Percentiles rank a stretch among this genome's conserved stretches.
Evolutionary conservation across 2,113 vertebrate species (phyloP).

Genomic region (Prunella himalayana): DNA sequence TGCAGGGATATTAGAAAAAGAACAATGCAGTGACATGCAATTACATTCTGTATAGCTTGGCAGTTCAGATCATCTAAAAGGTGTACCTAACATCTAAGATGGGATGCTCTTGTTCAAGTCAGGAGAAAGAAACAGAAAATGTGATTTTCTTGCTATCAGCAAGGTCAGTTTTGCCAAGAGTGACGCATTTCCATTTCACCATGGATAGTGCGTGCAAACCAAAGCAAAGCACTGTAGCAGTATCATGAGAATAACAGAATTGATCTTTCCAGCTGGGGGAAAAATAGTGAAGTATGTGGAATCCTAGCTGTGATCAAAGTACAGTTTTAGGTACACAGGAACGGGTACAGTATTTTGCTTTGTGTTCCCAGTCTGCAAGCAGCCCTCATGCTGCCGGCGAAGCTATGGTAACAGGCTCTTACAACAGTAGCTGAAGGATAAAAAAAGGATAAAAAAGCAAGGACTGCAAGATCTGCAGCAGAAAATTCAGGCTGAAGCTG

Average conservation of each 20-base stretch:
- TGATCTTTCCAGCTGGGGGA: neutral
- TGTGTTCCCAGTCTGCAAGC: neutral
- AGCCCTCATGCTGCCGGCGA: neutral
- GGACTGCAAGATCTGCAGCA: neutral
- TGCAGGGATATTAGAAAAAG: neutral
- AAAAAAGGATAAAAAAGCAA: neutral
- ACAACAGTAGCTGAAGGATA: neutral
- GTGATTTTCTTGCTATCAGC: neutral
- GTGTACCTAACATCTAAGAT: neutral
- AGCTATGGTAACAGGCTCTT: neutral
- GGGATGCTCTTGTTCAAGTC: neutral
- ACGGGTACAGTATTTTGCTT: neutral
- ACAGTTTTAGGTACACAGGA: neutral
- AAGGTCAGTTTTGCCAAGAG: neutral
- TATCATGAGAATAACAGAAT: neutral
- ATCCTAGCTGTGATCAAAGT: neutral
- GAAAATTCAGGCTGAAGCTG: neutral
- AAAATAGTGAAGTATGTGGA: neutral
- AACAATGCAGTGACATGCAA: neutral
- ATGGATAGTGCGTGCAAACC: rapidly evolving
- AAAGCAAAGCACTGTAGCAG: neutral
- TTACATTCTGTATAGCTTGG: neutral
- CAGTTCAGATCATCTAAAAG: neutral
- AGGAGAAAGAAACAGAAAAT: neutral
- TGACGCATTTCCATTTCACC: neutral